Percentiles rank a stretch among this genome's conserved stretches.
Evolutionary conservation across 2,888 invertebrate species (phyloP).

Genomic region (Hesperia comma): DNA sequence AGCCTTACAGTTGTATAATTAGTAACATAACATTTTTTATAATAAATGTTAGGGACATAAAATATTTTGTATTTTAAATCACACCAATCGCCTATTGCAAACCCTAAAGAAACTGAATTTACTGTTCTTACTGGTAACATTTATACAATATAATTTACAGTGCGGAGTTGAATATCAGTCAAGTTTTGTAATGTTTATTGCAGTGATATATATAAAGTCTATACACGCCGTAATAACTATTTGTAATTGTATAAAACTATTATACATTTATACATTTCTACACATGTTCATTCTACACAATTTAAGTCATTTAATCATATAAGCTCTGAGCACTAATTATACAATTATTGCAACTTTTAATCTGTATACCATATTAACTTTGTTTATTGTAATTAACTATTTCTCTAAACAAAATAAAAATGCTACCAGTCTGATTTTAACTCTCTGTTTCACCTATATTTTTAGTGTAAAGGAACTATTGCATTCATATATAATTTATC

Average conservation of each 20-base stretch:
- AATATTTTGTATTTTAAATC: too few species aligned
- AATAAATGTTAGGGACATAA: too few species aligned
- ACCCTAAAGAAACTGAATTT: too few species aligned
- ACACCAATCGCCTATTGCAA: too few species aligned
- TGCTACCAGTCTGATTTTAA: slow-evolving; percentile 6
- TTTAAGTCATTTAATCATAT: neutral
- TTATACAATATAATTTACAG: too few species aligned
- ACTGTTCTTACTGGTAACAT: too few species aligned
- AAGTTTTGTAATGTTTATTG: too few species aligned
- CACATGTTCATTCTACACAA: neutral
- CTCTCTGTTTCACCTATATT: neutral
- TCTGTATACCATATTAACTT: neutral
- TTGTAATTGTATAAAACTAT: neutral
- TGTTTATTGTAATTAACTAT: neutral
- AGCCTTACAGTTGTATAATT: too few species aligned
- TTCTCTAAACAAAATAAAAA: neutral
- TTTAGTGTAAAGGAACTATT: slow-evolving; percentile 1
- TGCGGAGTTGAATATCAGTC: too few species aligned
- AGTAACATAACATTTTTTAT: too few species aligned
- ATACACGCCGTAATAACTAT: too few species aligned
- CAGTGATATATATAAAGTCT: too few species aligned
- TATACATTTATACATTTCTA: slow-evolving; percentile 4
- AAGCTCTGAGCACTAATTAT: slow-evolving; percentile 5
- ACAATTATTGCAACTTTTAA: slow-evolving; percentile 1
- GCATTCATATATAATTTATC: neutral